A percentile compares a stretch with the other conserved stretches of the same genome.
phyloP scores from a whole-genome alignment of 2,888 invertebrate genomes.

The Drosophila anomelani region DNA sequence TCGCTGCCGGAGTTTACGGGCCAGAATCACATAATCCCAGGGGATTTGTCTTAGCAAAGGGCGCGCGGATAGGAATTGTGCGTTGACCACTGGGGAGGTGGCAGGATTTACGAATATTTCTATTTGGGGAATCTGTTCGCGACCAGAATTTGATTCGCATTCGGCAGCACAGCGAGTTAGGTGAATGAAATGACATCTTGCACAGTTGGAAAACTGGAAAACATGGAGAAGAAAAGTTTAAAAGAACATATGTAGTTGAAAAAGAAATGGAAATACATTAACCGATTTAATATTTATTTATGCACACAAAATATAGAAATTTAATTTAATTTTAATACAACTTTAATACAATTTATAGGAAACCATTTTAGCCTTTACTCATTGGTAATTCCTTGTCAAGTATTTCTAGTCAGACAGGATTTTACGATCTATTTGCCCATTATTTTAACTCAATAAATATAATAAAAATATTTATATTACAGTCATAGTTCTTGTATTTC shows the following conservation, averaged over 20 bases:
- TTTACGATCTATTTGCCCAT: neutral
- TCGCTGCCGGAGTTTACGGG: constrained; percentile 61
- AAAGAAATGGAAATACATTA: too few species aligned
- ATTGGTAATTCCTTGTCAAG: neutral
- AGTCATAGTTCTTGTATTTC: neutral
- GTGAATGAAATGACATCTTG: neutral
- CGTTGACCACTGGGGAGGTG: neutral
- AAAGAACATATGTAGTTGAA: neutral
- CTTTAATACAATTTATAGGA: neutral
- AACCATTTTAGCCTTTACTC: too few species aligned
- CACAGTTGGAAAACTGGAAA: neutral
- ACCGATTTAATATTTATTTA: too few species aligned
- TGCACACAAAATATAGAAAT: neutral
- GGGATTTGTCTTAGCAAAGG: constrained; percentile 70
- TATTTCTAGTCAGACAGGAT: neutral
- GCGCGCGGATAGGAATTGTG: constrained; percentile 16
- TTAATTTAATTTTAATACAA: neutral
- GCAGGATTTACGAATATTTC: constrained; percentile 23
- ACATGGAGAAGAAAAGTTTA: too few species aligned
- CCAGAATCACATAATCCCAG: constrained; percentile 67
- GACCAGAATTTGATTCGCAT: constrained; percentile 15
- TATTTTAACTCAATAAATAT: neutral
- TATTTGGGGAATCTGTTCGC: constrained; percentile 17
- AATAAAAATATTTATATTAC: too few species aligned
- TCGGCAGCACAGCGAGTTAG: neutral